Evolutionary conservation across 2,113 vertebrate species (phyloP).

Genomic region (Calonectris borealis): DNA sequence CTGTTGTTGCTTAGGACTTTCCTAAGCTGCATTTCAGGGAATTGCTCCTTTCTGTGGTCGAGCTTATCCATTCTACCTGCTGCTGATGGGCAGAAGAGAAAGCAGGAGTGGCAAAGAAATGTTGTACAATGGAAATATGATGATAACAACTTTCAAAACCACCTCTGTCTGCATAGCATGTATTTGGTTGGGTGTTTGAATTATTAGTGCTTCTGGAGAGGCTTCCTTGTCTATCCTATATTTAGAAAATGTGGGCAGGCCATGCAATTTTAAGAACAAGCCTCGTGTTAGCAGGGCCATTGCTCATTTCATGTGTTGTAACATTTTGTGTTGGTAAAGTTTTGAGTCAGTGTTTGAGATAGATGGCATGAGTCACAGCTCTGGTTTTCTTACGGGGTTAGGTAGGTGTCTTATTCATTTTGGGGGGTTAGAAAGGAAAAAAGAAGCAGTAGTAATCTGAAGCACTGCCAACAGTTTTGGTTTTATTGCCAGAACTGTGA

Average conservation of each 20-base stretch:
- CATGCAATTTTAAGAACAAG: conserved; percentile 11
- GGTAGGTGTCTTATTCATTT: not conserved
- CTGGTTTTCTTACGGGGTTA: not conserved
- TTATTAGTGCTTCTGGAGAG: conserved; percentile 9
- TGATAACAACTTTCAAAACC: not conserved
- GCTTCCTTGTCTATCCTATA: conserved; percentile 5
- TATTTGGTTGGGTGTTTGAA: not conserved
- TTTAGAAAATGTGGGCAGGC: conserved; percentile 46
- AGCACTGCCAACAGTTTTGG: not conserved
- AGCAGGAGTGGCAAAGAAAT: not conserved
- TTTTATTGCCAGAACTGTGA: conserved; percentile 10
- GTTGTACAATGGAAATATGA: not conserved
- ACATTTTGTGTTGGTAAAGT: not conserved
- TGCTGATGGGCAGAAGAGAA: not conserved
- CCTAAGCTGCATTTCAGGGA: not conserved
- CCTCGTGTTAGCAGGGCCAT: not conserved
- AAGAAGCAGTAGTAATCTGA: not conserved
- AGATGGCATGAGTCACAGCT: not conserved
- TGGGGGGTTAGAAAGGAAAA: not conserved
- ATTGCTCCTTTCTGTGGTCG: not conserved
- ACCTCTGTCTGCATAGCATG: not conserved
- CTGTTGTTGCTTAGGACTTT: not conserved
- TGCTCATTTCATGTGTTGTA: conserved; percentile 1
- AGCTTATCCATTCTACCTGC: not conserved
- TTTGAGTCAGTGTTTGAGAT: not conserved